phyloP scores from a whole-genome alignment of 2,113 vertebrate species.

The Prolemur simus region DNA sequence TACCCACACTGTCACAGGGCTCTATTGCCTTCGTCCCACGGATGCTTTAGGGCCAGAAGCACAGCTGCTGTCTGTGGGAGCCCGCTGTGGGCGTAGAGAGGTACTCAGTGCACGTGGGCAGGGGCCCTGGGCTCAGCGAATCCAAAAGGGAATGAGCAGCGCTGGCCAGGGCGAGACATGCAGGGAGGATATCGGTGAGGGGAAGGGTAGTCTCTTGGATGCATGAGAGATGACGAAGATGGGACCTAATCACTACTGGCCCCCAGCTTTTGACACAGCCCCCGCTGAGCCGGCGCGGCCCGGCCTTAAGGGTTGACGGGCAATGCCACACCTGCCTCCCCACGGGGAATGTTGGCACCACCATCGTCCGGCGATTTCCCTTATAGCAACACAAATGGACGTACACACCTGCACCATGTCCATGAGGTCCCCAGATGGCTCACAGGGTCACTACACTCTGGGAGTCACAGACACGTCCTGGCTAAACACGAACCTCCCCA shows the following conservation, averaged over 20 bases:
- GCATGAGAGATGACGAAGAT: accelerated
- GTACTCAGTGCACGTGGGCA: accelerated
- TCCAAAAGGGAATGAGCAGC: neutral
- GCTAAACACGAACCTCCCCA: neutral
- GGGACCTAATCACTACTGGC: neutral
- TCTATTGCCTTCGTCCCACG: neutral
- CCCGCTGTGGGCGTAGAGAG: neutral
- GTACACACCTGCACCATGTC: neutral
- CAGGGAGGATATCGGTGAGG: no score
- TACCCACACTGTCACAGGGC: accelerated
- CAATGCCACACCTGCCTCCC: neutral
- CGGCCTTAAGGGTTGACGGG: neutral
- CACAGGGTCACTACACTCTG: neutral
- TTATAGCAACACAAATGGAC: no score
- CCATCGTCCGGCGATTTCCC: neutral
- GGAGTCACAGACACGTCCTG: neutral
- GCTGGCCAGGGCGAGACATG: accelerated
- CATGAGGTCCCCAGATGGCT: neutral
- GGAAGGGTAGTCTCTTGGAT: neutral
- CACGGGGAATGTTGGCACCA: neutral
- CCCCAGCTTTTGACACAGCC: no score
- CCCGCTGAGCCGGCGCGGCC: no score
- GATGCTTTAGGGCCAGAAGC: neutral
- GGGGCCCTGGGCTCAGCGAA: neutral
- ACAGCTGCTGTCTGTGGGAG: neutral